Base-by-base conservation (phyloP, 2,888 invertebrate species). In the Muschampia plurimacula region DNA sequence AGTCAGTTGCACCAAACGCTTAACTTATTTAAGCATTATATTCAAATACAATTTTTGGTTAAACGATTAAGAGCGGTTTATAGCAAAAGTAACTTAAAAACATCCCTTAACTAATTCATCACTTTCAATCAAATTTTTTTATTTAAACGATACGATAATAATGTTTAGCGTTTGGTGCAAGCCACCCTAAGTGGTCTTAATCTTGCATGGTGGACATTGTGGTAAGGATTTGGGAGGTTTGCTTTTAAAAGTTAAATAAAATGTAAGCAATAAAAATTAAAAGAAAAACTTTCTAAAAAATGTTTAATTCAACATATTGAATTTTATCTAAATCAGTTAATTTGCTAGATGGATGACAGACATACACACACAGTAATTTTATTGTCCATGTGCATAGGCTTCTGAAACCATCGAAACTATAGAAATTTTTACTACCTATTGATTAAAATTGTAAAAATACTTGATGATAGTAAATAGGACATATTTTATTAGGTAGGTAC, bases 301-400 rank as follows among this genome's bases (percentile, higher is more conserved):
- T 67, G 67, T 72, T 72, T 72, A 72, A 72, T 67, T 67, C 72
- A 72, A 72, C 72, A 72, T 72, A 72, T 67, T 72, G 72, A 72
- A 72, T 67, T 72, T 67, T 62, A 72, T 67, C 67, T 72, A 67
- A 72, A 67, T 72, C 55, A 57, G 28, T 57, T 22, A 57, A 57
- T 57, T 63, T 36, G 52, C 72, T 72, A 72, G 72, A 62, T 67
- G 72, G 67, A 62, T 67, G 62, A 62, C 52, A 73, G 59, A 66
- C 67, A 67, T 67, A 66, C 62, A 66, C 62, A 68, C 69, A 69
- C 66, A 66, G 52, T 44, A 69, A 12, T 67, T 67, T 67, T 55
- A 63, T 63, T 57, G 60, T 66, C 36, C 44, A 46, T 59, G 57
- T 59, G 59, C 67, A 55, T 39, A 67, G 55, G 39, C 57, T 67